Conservation (phyloP, 2,113 vertebrate genomes). For the Atractosteus spatula region DNA sequence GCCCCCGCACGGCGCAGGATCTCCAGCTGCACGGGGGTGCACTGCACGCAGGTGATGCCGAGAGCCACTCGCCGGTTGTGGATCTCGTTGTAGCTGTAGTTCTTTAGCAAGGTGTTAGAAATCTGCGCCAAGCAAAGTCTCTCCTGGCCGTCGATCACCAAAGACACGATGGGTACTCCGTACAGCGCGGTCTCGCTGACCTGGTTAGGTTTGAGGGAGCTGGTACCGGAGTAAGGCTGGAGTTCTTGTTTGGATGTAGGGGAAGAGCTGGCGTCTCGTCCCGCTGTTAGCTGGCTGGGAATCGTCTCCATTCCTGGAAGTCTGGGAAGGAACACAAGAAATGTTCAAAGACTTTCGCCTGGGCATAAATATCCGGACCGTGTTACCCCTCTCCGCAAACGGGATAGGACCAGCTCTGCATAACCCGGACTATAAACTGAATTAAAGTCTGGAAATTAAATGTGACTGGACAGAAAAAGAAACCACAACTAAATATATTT, state of each 20-base stretch:
- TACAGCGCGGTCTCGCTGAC: constrained; percentile 92
- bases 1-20: constrained; percentile 84
- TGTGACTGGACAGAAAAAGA: too few relatives aligned
- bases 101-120: constrained; percentile 86
- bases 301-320: constrained; percentile 87
- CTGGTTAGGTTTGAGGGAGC: constrained; percentile 88
- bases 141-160: constrained; percentile 91
- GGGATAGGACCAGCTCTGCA: too few relatives aligned
- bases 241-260: constrained; percentile 83
- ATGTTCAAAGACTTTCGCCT: too few relatives aligned
- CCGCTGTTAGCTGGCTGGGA: constrained; percentile 79
- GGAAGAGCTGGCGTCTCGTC: constrained; percentile 82
- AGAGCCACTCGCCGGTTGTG: constrained; percentile 86
- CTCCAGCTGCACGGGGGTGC: constrained; percentile 88
- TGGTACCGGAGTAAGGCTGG: constrained; percentile 73
- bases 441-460: too few relatives aligned
- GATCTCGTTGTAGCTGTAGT: constrained; percentile 93
- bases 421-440: too few relatives aligned
- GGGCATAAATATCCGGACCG: too few relatives aligned
- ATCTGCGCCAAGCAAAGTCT: constrained; percentile 89
- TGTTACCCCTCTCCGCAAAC: too few relatives aligned
- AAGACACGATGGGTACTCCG: constrained; percentile 87
- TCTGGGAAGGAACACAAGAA: constrained; percentile 38
- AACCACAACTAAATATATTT: too few relatives aligned
- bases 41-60: constrained; percentile 90